These are phyloP conservation scores for Tapera naevia DNA, from an alignment of 2,797 vertebrate genomes.

Conservation along the genomic window DNA sequence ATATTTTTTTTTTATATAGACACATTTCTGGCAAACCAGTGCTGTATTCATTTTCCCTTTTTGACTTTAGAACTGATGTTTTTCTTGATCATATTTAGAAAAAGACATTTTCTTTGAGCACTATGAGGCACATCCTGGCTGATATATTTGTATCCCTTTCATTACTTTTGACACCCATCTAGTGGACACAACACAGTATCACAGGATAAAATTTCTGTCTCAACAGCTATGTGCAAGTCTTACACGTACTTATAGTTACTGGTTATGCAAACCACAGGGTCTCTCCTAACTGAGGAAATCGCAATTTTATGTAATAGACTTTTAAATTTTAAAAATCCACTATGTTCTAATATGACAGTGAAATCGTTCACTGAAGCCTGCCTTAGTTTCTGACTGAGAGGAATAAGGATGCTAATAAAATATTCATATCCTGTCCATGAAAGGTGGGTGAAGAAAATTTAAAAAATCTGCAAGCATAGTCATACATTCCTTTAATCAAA, in stretches of 20 bases:
- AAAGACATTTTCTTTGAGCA: background rate
- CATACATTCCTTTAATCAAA: background rate
- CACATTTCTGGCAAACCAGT: background rate
- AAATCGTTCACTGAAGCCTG: background rate
- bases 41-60: background rate
- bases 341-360: background rate
- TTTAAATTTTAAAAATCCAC: background rate
- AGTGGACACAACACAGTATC: constrained; percentile 25
- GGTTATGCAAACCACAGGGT: background rate
- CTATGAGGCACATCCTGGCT: background rate
- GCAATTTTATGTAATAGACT: background rate
- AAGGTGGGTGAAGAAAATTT: background rate
- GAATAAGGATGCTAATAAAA: background rate
- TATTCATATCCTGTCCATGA: background rate
- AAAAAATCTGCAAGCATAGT: background rate
- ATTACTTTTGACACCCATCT: constrained; percentile 58
- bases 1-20: background rate
- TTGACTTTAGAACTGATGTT: background rate
- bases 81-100: background rate
- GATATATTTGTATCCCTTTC: background rate
- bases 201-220: background rate
- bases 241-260: background rate
- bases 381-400: background rate
- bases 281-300: background rate
- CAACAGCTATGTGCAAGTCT: background rate